Percentiles rank a stretch among this genome's conserved stretches.
Evolutionary conservation across 2,113 vertebrate genomes (phyloP).

Genomic region (Leucosticte australis): DNA sequence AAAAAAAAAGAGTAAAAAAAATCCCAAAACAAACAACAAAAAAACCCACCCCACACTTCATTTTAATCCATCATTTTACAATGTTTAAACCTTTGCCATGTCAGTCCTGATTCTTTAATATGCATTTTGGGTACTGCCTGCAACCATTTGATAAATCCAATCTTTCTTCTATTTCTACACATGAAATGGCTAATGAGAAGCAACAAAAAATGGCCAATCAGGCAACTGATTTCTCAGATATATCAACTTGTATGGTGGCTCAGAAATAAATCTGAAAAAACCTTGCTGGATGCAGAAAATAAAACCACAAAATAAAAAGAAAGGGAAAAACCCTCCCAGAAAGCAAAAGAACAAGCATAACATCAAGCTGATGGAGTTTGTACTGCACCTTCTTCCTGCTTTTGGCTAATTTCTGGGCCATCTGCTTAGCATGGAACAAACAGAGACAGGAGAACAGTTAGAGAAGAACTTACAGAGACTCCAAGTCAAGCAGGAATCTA

Average conservation of each 20-base stretch:
- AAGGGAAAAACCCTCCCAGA: slow-evolving; percentile 42
- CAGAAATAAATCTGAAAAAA: slow-evolving; percentile 70
- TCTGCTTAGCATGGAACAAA: slow-evolving; percentile 95
- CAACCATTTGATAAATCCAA: slow-evolving; percentile 57
- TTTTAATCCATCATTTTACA: not conserved
- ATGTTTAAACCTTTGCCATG: slow-evolving; percentile 31
- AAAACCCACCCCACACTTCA: not conserved
- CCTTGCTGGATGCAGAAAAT: slow-evolving; percentile 88
- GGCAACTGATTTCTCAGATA: slow-evolving; percentile 65
- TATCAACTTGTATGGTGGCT: slow-evolving; percentile 59
- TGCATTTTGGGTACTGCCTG: not conserved
- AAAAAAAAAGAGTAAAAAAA: not conserved
- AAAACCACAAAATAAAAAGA: slow-evolving; percentile 67
- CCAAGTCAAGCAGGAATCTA: slow-evolving; percentile 60
- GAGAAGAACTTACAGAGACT: slow-evolving; percentile 72
- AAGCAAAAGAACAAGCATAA: slow-evolving; percentile 77
- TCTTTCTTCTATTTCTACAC: slow-evolving; percentile 66
- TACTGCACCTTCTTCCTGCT: slow-evolving; percentile 99
- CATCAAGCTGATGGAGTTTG: slow-evolving; percentile 80
- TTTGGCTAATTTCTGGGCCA: slow-evolving; percentile 98
- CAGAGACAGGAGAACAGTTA: slow-evolving; percentile 91
- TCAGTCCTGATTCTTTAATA: slow-evolving; percentile 36
- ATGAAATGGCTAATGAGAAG: slow-evolving; percentile 80
- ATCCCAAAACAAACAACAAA: not conserved
- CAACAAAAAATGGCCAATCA: slow-evolving; percentile 72